Conservation (phyloP, 2,797 vertebrate species). For the Galaxias olidus region DNA sequence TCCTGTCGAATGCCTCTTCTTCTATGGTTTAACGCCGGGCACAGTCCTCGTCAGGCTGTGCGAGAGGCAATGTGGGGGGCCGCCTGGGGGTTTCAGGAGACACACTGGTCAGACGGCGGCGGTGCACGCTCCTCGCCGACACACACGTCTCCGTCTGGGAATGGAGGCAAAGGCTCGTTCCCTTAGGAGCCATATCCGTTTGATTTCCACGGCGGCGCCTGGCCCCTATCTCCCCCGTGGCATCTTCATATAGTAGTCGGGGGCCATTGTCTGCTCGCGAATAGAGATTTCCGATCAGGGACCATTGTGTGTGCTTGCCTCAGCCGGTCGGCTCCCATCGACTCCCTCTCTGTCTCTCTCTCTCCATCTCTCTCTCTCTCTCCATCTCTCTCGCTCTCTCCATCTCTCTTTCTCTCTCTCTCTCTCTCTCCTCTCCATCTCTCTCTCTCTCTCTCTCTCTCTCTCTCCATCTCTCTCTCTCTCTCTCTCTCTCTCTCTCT, state of each 20-base stretch:
- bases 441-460: no score
- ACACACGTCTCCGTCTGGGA: conserved; percentile 30
- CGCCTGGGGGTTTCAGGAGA: conserved; percentile 20
- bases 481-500: no score
- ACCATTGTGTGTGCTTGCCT: conserved; percentile 29
- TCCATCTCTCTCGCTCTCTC: no score
- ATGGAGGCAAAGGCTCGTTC: conserved; percentile 41
- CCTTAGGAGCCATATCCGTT: conserved; percentile 30
- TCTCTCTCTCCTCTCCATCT: no score
- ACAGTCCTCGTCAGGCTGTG: not conserved
- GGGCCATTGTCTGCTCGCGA: conserved; percentile 28
- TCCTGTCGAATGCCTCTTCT: no score
- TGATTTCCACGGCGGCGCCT: conserved; percentile 4
- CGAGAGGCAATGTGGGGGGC: conserved; percentile 16
- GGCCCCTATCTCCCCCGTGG: conserved; percentile 13
- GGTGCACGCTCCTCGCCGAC: no score
- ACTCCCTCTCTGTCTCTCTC: not conserved
- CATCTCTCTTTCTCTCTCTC: no score
- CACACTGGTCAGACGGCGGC: not conserved
- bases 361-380: conserved; percentile 18
- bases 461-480: no score
- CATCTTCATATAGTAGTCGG: conserved; percentile 30
- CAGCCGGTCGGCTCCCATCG: conserved; percentile 32
- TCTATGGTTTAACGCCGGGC: no score
- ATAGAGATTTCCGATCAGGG: conserved; percentile 8